Evolutionary conservation across 2,113 vertebrate species (phyloP).

Genomic region (Dicaeum eximium): DNA sequence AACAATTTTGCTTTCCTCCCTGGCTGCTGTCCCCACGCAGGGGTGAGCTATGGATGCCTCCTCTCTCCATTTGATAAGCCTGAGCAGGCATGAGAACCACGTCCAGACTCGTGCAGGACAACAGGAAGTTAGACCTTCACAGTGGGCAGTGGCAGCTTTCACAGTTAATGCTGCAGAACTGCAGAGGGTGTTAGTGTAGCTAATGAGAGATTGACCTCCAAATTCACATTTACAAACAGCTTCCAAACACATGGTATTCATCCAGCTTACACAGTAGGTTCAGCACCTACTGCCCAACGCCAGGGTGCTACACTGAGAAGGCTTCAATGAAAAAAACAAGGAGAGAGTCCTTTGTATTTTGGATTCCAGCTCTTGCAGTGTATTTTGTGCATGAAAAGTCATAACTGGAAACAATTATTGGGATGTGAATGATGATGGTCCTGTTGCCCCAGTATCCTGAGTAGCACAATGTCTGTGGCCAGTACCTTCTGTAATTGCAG

Average conservation of each 20-base stretch:
- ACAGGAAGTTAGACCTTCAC: not conserved
- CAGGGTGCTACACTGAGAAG: not conserved
- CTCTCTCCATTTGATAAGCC: not conserved
- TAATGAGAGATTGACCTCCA: not conserved
- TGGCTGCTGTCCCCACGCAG: not conserved
- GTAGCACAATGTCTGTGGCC: not conserved
- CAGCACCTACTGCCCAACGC: not conserved
- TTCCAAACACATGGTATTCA: not conserved
- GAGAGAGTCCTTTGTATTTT: not conserved
- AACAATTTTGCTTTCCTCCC: not conserved
- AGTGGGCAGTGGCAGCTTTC: not conserved
- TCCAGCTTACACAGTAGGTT: not conserved
- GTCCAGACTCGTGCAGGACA: fast-evolving
- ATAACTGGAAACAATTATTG: not conserved
- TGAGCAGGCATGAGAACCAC: too few relatives aligned
- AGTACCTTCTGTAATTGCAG: not conserved
- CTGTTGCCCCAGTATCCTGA: not conserved
- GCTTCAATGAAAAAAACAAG: not conserved
- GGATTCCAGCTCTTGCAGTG: not conserved
- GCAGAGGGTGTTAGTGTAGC: not conserved
- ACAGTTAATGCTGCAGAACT: not conserved
- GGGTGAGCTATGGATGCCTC: fast-evolving
- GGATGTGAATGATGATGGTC: not conserved
- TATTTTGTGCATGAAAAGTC: not conserved
- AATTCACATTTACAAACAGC: not conserved